Evolutionary conservation across 2,113 vertebrate species (phyloP).

Genomic region (Phyllostomus hastatus): DNA sequence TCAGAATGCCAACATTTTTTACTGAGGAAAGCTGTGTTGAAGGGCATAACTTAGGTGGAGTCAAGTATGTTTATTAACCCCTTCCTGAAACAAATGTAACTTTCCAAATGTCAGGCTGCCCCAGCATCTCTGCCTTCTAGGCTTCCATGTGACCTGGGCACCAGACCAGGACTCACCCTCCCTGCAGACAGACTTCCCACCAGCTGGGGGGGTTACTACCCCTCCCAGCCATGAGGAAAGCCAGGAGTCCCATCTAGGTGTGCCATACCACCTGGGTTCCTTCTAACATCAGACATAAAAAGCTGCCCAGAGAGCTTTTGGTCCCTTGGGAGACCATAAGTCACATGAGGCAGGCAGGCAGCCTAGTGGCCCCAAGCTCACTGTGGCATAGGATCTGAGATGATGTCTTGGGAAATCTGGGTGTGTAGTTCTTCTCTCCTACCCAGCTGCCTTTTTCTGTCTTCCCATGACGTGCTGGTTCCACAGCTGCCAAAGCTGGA

Average conservation of each 20-base stretch:
- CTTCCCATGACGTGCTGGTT: not conserved
- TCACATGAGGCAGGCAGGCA: not conserved
- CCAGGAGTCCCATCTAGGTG: not conserved
- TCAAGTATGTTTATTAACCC: not conserved
- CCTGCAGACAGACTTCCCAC: not conserved
- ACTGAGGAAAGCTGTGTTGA: not conserved
- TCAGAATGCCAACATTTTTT: not conserved
- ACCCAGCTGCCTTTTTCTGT: not conserved
- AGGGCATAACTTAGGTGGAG: not conserved
- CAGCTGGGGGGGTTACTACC: rapidly evolving
- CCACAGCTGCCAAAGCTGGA: slow-evolving; percentile 18
- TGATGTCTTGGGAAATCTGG: not conserved
- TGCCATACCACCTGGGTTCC: not conserved
- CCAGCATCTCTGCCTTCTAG: not conserved
- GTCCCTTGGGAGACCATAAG: not conserved
- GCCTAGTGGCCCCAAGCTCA: not conserved
- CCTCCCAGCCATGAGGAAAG: not conserved
- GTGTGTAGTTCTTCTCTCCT: not conserved
- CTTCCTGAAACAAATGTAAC: not conserved
- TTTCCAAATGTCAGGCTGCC: not conserved
- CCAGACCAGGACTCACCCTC: not conserved
- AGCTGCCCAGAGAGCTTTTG: not conserved
- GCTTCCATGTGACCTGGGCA: rapidly evolving
- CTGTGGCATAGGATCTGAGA: not conserved
- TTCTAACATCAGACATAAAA: not conserved